phyloP scores from a whole-genome alignment of 2,113 vertebrate species.

The Pionites leucogaster region DNA sequence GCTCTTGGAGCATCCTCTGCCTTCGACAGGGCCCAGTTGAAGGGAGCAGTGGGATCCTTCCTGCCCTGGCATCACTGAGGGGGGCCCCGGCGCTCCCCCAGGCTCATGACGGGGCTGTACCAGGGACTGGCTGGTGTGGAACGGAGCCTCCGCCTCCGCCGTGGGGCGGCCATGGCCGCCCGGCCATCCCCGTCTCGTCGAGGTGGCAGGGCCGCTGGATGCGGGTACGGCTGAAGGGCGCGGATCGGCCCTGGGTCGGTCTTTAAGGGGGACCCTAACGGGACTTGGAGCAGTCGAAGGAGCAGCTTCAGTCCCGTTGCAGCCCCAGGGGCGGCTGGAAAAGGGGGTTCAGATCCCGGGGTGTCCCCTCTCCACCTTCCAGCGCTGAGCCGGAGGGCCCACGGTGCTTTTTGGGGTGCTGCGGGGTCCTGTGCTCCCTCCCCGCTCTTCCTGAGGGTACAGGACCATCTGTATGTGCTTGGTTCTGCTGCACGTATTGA shows the following conservation, averaged over 20 bases:
- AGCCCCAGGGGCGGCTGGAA: not conserved
- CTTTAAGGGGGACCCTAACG: not conserved
- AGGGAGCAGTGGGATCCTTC: not conserved
- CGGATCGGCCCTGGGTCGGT: too few species aligned
- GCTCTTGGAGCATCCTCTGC: not conserved
- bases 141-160: not conserved
- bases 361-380: not conserved
- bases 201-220: fast-evolving
- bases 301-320: not conserved
- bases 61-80: not conserved
- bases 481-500: fast-evolving
- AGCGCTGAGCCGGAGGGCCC: fast-evolving
- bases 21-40: fast-evolving
- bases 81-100: not conserved
- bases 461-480: not conserved
- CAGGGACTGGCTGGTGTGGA: not conserved
- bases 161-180: not conserved
- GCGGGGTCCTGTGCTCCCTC: not conserved
- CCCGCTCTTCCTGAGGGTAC: fast-evolving
- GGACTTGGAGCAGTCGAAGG: not conserved
- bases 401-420: not conserved
- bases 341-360: not conserved
- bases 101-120: too few species aligned
- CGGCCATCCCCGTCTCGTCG: fast-evolving
- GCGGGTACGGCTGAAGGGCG: not conserved